A percentile compares a stretch with the other conserved stretches of the same genome.
Evolutionary conservation across 1,140 invertebrate species (phyloP).

Genomic region (Cylas formicarius): DNA sequence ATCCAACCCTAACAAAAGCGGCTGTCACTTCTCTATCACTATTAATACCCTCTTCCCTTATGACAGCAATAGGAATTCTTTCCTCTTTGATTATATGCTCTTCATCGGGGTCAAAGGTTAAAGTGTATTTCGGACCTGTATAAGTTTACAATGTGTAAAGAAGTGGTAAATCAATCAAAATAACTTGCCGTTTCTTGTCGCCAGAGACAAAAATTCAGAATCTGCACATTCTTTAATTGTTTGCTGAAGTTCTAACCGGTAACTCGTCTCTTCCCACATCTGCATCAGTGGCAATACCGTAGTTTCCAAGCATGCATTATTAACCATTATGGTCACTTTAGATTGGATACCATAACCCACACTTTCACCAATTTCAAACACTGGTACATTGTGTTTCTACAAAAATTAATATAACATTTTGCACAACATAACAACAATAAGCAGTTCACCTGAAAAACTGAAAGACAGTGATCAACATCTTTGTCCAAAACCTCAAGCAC

Average conservation of each 20-base stretch:
- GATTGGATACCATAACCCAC: constrained; percentile 60
- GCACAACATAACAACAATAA: background rate
- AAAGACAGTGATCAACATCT: constrained; percentile 48
- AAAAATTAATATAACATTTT: constrained; percentile 14
- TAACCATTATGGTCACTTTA: constrained; percentile 54
- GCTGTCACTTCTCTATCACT: constrained; percentile 97
- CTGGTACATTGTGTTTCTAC: constrained; percentile 50
- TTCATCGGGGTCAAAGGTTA: constrained; percentile 63
- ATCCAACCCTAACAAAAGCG: constrained; percentile 84
- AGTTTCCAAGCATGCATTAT: constrained; percentile 56
- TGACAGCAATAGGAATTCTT: constrained; percentile 72
- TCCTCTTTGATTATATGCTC: constrained; percentile 39
- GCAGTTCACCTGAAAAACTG: constrained; percentile 32
- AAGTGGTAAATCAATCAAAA: constrained; percentile 53
- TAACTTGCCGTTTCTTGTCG: constrained; percentile 43
- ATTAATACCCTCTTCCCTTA: constrained; percentile 92
- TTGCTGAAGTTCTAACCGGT: constrained; percentile 77
- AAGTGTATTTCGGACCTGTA: constrained; percentile 49
- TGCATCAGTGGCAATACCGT: constrained; percentile 61
- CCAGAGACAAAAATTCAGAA: constrained; percentile 65
- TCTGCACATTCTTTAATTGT: constrained; percentile 69
- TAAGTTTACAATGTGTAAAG: constrained; percentile 49
- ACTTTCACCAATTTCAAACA: constrained; percentile 65
- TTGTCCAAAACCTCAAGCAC: constrained; percentile 73
- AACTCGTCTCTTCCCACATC: constrained; percentile 95